Evolutionary conservation across 2,888 invertebrate genomes (phyloP).

Genomic region (Ashinkailepas kermadecensis): DNA sequence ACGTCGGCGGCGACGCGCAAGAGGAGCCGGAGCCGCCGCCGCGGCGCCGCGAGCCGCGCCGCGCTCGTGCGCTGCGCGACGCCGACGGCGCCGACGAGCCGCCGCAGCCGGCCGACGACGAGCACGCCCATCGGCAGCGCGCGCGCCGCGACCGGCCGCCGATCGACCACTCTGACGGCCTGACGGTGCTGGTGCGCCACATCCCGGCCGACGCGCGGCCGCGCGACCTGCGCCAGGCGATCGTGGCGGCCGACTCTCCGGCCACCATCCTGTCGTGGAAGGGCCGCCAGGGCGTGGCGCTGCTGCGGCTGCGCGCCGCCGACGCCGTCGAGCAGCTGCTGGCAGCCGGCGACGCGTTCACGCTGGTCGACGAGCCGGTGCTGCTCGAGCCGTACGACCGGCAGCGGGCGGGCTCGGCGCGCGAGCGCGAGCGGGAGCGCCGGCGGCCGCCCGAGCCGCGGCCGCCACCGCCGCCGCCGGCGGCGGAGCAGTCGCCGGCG

Average conservation of each 20-base stretch:
- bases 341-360: not conserved
- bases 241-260: constrained; percentile 9
- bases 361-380: not conserved
- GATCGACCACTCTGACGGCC: constrained; percentile 12
- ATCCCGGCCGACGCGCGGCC: constrained; percentile 17
- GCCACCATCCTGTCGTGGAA: constrained; percentile 20
- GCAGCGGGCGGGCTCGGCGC: not conserved
- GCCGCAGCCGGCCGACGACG: not conserved
- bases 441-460: not conserved
- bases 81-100: not conserved
- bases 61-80: not conserved
- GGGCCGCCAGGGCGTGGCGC: constrained; percentile 15
- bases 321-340: not conserved
- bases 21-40: constrained; percentile 7
- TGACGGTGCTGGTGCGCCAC: constrained; percentile 4
- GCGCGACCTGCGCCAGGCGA: constrained; percentile 11
- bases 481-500: not conserved
- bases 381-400: not conserved
- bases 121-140: not conserved
- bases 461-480: too few relatives aligned
- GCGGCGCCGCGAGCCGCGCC: constrained; percentile 1
- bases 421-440: not conserved
- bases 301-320: not conserved
- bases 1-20: not conserved
- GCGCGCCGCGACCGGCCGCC: constrained; percentile 11